A percentile compares a stretch with the other conserved stretches of the same genome.
Evolutionary conservation across 2,888 invertebrate species (phyloP).

Genomic region (Agrotis segetum): DNA sequence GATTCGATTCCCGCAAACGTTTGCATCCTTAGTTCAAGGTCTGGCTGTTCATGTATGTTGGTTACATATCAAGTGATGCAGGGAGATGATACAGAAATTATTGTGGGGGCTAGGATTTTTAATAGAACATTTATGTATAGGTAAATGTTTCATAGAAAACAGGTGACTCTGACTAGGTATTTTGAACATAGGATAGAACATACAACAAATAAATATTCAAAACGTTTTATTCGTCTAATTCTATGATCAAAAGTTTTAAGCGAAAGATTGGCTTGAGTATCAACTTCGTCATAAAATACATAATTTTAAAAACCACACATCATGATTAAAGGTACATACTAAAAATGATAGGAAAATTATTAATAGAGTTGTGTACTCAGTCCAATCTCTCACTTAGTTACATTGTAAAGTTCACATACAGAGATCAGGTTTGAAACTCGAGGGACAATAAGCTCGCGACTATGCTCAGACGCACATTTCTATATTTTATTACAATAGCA

Average conservation of each 20-base stretch:
- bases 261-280: conserved; percentile 80
- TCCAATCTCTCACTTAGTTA: conserved; percentile 81
- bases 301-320: conserved; percentile 57
- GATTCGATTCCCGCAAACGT: no score
- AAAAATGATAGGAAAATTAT: conserved; percentile 56
- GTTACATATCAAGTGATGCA: no score
- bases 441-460: conserved; percentile 82
- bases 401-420: conserved; percentile 87
- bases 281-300: conserved; percentile 61
- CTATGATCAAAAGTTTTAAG: conserved; percentile 83
- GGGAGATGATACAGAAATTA: no score
- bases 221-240: conserved; percentile 87
- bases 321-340: conserved; percentile 55
- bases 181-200: conserved; percentile 53
- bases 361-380: conserved; percentile 64
- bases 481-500: conserved; percentile 65
- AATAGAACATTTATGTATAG: no score
- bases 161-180: background rate
- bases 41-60: no score
- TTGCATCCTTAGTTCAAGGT: no score
- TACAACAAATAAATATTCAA: conserved; percentile 77
- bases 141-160: background rate
- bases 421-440: conserved; percentile 85
- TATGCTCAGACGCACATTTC: conserved; percentile 55
- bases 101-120: no score